phyloP scores from a whole-genome alignment of 2,113 vertebrate genomes.

The Ameiurus melas region DNA sequence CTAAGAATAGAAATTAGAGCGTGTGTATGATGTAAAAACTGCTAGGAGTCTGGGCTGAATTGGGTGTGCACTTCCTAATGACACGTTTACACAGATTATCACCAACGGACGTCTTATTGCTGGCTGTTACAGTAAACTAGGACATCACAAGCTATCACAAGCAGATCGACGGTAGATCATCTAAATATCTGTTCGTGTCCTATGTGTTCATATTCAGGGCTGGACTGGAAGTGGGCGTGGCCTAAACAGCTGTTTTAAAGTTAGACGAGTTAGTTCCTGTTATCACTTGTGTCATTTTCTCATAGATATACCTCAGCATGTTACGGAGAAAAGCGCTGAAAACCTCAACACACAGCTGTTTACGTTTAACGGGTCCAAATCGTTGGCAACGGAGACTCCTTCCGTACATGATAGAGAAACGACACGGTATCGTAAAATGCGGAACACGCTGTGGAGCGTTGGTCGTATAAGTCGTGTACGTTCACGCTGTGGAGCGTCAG shows the following conservation, averaged over 20 bases:
- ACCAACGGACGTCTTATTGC: background rate
- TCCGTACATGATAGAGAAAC: background rate
- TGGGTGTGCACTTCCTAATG: background rate
- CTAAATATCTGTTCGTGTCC: background rate
- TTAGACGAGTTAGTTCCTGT: background rate
- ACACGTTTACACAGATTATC: background rate
- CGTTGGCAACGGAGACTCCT: background rate
- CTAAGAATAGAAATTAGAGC: conserved; percentile 48
- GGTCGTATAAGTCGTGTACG: too few relatives aligned
- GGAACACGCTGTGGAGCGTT: too few relatives aligned
- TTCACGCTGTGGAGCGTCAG: too few relatives aligned
- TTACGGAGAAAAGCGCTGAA: background rate
- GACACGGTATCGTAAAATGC: too few relatives aligned
- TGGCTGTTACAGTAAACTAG: background rate
- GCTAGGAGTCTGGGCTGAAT: background rate
- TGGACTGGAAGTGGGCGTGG: background rate
- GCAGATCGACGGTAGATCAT: background rate
- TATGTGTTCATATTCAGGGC: background rate
- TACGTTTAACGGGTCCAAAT: background rate
- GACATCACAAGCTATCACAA: background rate
- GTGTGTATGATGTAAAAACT: background rate
- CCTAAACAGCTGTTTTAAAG: background rate
- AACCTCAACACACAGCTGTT: background rate
- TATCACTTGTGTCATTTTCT: background rate
- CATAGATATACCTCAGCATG: background rate